phyloP scores from a whole-genome alignment of 2,888 invertebrate genomes.

The Drosophila koepferae region DNA sequence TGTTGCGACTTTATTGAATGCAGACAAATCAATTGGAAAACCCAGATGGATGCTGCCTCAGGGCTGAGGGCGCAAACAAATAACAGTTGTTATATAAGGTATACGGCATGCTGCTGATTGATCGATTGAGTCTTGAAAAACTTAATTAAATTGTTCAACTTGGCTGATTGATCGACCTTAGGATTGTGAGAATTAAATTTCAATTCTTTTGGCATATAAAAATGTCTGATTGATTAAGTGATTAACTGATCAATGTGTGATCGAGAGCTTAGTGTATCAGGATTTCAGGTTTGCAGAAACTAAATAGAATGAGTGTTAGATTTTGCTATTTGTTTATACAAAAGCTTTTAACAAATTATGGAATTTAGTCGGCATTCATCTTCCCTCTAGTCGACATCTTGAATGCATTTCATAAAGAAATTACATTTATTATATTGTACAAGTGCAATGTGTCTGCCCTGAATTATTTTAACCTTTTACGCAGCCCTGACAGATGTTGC shows the following conservation, averaged over 20 bases:
- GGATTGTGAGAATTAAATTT: too few species aligned
- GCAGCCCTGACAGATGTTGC: constrained; percentile 53
- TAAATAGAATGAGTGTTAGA: background rate
- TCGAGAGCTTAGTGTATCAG: too few species aligned
- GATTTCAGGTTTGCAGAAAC: background rate
- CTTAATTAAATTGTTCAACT: too few species aligned
- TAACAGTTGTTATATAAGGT: background rate
- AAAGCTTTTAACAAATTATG: background rate
- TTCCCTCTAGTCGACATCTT: background rate
- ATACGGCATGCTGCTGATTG: background rate
- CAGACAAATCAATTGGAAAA: constrained; percentile 77
- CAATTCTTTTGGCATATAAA: too few species aligned
- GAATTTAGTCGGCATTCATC: too few species aligned
- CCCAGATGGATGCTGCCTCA: constrained; percentile 33
- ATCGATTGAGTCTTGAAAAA: background rate
- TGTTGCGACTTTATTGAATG: constrained; percentile 72
- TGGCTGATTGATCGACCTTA: background rate
- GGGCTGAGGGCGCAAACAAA: constrained; percentile 46
- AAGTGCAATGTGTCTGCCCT: background rate
- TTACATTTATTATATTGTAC: too few species aligned
- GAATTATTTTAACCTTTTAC: constrained; percentile 9
- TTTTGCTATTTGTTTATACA: background rate
- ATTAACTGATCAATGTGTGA: too few species aligned
- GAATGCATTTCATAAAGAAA: background rate
- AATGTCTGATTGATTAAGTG: too few species aligned